These are phyloP conservation scores for Marmota monax DNA, from an alignment of 2,113 vertebrate species.

Conservation along the genomic window DNA sequence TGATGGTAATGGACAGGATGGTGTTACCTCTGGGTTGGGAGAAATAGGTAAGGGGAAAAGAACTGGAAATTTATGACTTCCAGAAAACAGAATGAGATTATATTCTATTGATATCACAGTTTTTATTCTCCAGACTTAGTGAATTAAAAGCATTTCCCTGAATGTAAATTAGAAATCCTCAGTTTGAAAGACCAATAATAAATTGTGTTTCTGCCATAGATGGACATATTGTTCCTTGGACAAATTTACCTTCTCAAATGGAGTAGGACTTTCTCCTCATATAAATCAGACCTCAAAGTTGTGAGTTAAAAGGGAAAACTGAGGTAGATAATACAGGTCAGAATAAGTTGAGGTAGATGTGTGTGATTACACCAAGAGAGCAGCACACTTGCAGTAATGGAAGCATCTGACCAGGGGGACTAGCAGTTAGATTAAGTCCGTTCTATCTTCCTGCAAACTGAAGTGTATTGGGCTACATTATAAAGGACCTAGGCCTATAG, in stretches of 20 bases:
- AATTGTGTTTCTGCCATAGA: neutral
- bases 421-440: neutral
- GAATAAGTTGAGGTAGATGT: neutral
- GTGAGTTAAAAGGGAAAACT: neutral
- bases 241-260: neutral
- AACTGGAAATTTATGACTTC: neutral
- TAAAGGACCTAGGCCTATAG: neutral
- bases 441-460: neutral
- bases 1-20: neutral
- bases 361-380: neutral
- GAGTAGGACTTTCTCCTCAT: neutral
- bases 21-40: neutral
- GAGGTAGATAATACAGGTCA: neutral
- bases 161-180: slow-evolving; percentile 20
- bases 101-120: neutral
- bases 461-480: neutral
- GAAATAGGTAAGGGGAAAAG: neutral
- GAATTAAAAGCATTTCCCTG: neutral
- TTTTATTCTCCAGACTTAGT: slow-evolving; percentile 37
- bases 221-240: neutral
- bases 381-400: neutral
- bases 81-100: slow-evolving; percentile 25
- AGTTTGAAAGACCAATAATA: neutral
- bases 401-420: neutral
- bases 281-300: neutral